These are phyloP conservation scores for Furcifer pardalis DNA, from an alignment of 2,797 vertebrate genomes.

Conservation along the genomic window DNA sequence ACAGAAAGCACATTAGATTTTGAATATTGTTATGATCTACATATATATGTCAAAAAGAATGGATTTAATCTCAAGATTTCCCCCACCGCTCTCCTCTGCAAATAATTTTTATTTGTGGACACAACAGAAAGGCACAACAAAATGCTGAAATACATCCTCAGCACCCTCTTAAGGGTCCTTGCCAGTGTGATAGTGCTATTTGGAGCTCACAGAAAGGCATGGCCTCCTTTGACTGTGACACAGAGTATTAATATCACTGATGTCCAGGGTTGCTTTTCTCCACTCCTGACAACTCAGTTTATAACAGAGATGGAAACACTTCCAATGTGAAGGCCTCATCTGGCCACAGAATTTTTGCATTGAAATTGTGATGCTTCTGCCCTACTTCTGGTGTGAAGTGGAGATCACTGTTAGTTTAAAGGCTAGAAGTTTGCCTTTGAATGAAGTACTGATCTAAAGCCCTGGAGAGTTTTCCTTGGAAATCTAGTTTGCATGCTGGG, in stretches of 20 bases:
- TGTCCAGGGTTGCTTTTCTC: background rate
- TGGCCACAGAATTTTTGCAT: background rate
- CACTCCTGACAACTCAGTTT: background rate
- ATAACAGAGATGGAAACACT: background rate
- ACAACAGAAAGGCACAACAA: background rate
- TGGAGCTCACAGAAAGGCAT: background rate
- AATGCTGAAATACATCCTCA: background rate
- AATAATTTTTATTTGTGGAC: background rate
- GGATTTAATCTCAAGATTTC: background rate
- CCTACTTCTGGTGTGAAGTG: background rate
- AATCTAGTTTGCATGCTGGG: no score
- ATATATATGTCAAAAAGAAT: background rate
- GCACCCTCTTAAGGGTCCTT: background rate
- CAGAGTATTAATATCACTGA: background rate
- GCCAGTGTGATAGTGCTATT: background rate
- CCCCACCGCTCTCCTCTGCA: background rate
- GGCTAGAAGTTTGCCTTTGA: background rate
- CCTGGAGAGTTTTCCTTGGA: no score
- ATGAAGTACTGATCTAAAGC: no score
- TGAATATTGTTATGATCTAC: background rate
- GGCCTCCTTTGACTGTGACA: background rate
- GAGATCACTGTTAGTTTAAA: background rate
- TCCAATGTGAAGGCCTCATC: background rate
- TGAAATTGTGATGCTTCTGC: background rate
- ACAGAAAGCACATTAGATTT: background rate